Evolutionary conservation across 2,113 vertebrate genomes (phyloP).

Genomic region (Pteronura brasiliensis): DNA sequence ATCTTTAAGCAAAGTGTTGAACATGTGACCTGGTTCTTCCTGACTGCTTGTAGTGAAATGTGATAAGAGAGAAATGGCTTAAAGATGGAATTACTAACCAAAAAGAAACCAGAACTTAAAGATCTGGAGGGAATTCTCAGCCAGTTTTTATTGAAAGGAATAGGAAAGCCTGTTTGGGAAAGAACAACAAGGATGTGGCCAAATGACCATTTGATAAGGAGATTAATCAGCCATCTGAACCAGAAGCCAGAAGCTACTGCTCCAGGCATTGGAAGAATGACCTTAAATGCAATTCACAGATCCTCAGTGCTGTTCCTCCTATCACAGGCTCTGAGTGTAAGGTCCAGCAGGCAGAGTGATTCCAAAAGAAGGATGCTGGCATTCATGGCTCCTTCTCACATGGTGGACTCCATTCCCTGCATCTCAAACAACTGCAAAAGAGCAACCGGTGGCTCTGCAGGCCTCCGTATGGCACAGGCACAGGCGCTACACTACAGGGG

Average conservation of each 20-base stretch:
- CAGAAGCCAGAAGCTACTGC: neutral
- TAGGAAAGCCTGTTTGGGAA: neutral
- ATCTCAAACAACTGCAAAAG: too few relatives aligned
- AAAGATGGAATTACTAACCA: neutral
- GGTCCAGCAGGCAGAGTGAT: neutral
- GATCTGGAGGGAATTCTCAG: neutral
- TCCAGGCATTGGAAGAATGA: neutral
- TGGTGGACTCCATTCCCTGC: neutral
- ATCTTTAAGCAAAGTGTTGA: neutral
- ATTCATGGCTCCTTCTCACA: neutral
- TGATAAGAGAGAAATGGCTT: neutral
- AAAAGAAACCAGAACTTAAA: neutral
- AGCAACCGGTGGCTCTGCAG: neutral
- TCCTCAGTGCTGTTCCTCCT: too few relatives aligned
- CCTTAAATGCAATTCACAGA: neutral
- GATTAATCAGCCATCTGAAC: neutral
- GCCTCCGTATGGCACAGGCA: too few relatives aligned
- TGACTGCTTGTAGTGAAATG: neutral
- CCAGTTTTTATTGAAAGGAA: neutral
- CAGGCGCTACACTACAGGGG: fast-evolving
- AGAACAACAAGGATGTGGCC: neutral
- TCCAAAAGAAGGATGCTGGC: neutral
- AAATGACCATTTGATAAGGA: neutral
- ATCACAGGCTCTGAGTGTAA: neutral
- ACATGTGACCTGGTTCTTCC: neutral